These are phyloP conservation scores for Varroa destructor DNA, from an alignment of 1,140 invertebrate species.

Conservation along the genomic window DNA sequence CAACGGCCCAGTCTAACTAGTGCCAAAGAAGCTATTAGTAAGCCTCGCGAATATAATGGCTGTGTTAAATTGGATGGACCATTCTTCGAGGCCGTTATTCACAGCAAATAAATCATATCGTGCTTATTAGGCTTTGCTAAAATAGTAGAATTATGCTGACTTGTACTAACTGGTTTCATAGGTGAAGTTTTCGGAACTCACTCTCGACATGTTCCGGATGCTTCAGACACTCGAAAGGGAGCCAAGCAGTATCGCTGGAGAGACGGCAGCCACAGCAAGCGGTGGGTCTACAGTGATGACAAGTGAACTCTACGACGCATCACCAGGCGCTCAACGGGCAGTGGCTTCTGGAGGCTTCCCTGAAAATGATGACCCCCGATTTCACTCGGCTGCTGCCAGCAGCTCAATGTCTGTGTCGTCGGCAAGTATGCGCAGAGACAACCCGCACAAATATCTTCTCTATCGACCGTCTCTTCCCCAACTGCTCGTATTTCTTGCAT, in stretches of 20 bases:
- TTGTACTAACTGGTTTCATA: constrained; percentile 36
- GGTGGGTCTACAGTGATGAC: background rate
- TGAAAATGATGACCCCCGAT: constrained; percentile 50
- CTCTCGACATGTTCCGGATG: constrained; percentile 96
- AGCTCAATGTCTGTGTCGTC: constrained; percentile 32
- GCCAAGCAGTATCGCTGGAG: constrained; percentile 42
- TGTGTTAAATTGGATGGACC: too few relatives aligned
- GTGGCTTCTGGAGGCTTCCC: constrained; percentile 42
- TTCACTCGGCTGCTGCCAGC: constrained; percentile 37
- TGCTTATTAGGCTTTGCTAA: too few relatives aligned
- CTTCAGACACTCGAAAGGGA: constrained; percentile 84
- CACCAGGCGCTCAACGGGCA: constrained; percentile 61
- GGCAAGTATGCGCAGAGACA: constrained; percentile 55
- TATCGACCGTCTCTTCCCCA: constrained; percentile 90
- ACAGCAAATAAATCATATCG: too few relatives aligned
- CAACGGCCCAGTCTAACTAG: too few relatives aligned
- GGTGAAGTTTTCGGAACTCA: constrained; percentile 94
- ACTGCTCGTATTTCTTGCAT: constrained; percentile 80
- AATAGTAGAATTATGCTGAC: background rate
- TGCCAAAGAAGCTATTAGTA: too few relatives aligned
- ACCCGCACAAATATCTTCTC: constrained; percentile 90
- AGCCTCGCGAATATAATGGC: too few relatives aligned
- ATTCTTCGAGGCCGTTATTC: too few relatives aligned
- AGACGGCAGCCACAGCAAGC: constrained; percentile 14
- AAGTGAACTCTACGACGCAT: constrained; percentile 63